Evolutionary conservation across 2,797 vertebrate species (phyloP), one percentile per base, ranked within the genome.

Genomic region (Crenichthys baileyi): DNA sequence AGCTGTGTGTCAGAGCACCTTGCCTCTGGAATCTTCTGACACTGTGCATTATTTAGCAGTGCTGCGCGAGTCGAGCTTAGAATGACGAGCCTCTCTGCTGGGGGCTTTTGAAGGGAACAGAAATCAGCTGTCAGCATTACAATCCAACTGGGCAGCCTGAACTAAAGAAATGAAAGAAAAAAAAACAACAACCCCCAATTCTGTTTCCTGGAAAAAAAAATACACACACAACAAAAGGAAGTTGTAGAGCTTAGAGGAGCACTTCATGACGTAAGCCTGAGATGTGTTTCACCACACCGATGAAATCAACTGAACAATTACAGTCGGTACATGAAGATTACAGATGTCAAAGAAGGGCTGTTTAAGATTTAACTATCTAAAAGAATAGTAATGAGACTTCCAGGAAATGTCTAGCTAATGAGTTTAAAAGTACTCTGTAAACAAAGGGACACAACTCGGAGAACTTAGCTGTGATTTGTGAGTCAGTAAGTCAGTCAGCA

Each of bases 1-100:
- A 82, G 79, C 78, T 70, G 79, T 75, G 78, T 70, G 70, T 82
- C 82, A 81, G 87, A 88, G 88, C 83, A 56, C 80, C 82, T 79
- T 56, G 88, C 86, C 87, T 88, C 82, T 50, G 77, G 83, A 92
- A 88, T 79, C 79, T 81, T 84, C 85, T 31, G 80, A 87, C 87
- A 77, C 83, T 68, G 86, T 91, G 75, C 88, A 90, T 93, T 93
- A 92, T 94, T 93, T 89, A 91, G 87, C 7, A 76, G 77, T 0
- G 20, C 81, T 50, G 80, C 77, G 74, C 80, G 18, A 89, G 76
- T 75, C 44, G 1, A 82, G 81, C 90, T 76, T 76, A 82, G 81
- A 72, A 89, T 89, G 90, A 91, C 87, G 83, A 89, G 89, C 72
- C 70, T 82, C 87, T 87, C 89, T 79, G 84, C 83, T 82, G 91